Percentiles rank a stretch among this genome's conserved stretches.
These are phyloP conservation scores for Agrotis ipsilon DNA, from an alignment of 2,888 invertebrate species.

Conservation along the genomic window DNA sequence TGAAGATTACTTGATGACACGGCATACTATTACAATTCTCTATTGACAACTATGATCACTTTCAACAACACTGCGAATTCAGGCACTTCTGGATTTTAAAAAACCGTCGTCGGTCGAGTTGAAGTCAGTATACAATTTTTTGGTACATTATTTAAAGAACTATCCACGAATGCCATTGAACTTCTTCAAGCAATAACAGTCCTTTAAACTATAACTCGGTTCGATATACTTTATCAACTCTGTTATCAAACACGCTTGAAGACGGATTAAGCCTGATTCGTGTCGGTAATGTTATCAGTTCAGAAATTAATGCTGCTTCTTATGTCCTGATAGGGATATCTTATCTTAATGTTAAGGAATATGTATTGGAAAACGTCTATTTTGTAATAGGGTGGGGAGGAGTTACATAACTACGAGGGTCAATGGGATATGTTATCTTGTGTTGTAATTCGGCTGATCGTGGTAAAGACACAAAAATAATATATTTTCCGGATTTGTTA, in stretches of 20 bases:
- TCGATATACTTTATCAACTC: conserved; percentile 39
- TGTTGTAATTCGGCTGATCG: background rate
- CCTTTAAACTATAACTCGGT: background rate
- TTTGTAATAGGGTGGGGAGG: background rate
- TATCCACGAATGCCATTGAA: conserved; percentile 1
- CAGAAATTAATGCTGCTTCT: conserved; percentile 38
- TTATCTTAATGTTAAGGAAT: conserved; percentile 30
- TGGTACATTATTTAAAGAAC: background rate
- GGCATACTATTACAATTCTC: conserved; percentile 1
- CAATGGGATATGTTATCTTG: background rate
- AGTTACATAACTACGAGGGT: background rate
- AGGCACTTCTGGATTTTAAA: background rate
- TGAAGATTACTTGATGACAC: background rate
- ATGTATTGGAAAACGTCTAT: background rate
- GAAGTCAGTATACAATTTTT: background rate
- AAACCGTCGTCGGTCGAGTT: background rate
- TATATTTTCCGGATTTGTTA: background rate
- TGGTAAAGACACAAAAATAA: background rate
- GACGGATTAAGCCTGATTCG: conserved; percentile 33
- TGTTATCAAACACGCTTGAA: conserved; percentile 40
- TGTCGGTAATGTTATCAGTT: conserved; percentile 36
- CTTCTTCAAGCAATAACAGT: background rate
- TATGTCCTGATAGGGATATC: conserved; percentile 38
- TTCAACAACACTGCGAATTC: background rate
- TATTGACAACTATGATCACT: too few species aligned